phyloP scores from a whole-genome alignment of 2,888 invertebrate genomes.

The Cinara cedri region DNA sequence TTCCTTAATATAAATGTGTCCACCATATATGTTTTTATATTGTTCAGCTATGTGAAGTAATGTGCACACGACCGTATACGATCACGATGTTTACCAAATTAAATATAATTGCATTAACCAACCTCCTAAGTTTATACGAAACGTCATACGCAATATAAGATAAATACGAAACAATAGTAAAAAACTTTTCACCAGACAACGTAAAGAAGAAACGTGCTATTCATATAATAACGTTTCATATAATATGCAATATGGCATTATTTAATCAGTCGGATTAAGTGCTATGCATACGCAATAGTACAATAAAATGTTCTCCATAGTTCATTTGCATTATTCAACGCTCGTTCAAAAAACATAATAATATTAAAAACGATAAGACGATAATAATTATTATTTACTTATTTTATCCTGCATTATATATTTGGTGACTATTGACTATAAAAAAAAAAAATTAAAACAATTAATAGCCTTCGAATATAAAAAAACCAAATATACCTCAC shows the following conservation, averaged over 20 bases:
- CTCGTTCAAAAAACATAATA: background rate
- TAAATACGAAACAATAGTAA: background rate
- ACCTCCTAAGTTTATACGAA: background rate
- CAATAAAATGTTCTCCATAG: conserved; percentile 6
- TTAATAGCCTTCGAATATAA: too few species aligned
- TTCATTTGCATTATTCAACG: background rate
- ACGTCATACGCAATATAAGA: background rate
- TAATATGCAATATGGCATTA: too few species aligned
- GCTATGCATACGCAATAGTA: background rate
- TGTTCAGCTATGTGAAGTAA: background rate
- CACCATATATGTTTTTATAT: too few species aligned
- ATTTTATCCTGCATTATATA: too few species aligned
- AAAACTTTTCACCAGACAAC: background rate
- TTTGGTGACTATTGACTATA: background rate
- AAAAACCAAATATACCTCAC: too few species aligned
- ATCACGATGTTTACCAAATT: background rate
- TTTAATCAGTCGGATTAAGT: conserved; percentile 31
- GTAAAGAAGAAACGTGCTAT: background rate
- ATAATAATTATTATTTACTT: background rate
- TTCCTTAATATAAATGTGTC: too few species aligned
- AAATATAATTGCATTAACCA: conserved; percentile 1
- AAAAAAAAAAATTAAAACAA: background rate
- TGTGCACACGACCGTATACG: background rate
- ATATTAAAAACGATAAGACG: background rate
- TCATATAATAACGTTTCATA: background rate